Conservation (phyloP, 2,888 invertebrate species). For the Eupithecia dodoneata region DNA sequence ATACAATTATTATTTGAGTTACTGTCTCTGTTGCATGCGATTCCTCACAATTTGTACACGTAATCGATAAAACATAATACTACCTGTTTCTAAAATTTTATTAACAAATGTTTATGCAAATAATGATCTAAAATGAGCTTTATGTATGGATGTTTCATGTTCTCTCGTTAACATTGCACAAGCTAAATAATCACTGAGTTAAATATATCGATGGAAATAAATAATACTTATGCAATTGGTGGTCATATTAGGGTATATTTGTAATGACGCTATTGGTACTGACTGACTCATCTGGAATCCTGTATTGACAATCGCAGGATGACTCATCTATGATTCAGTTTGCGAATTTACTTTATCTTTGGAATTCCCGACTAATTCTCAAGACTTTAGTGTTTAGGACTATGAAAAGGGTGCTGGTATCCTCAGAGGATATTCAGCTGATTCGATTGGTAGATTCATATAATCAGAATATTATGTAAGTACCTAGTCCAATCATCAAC, state of each 20-base stretch:
- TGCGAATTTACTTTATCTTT: conserved; percentile 18
- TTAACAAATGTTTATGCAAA: no score
- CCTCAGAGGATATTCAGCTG: not conserved
- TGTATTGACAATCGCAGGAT: conserved; percentile 29
- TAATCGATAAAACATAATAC: no score
- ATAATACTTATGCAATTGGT: conserved; percentile 20
- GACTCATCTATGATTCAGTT: conserved; percentile 40
- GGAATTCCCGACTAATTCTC: not conserved
- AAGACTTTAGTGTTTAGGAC: not conserved
- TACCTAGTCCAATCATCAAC: not conserved
- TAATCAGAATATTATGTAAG: not conserved
- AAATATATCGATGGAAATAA: no score
- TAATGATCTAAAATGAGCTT: no score
- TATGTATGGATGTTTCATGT: not conserved
- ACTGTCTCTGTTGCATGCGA: no score
- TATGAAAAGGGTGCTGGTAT: not conserved
- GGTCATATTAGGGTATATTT: conserved; percentile 24
- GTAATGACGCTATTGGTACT: not conserved
- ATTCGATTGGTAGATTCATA: not conserved
- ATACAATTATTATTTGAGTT: no score
- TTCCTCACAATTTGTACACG: no score
- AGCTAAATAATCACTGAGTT: not conserved
- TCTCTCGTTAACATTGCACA: not conserved
- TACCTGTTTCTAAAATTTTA: no score
- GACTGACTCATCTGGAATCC: conserved; percentile 37